Evolutionary conservation across 2,888 invertebrate species (phyloP), one percentile per base, ranked within the genome.

Genomic region (Diogma glabrata): DNA sequence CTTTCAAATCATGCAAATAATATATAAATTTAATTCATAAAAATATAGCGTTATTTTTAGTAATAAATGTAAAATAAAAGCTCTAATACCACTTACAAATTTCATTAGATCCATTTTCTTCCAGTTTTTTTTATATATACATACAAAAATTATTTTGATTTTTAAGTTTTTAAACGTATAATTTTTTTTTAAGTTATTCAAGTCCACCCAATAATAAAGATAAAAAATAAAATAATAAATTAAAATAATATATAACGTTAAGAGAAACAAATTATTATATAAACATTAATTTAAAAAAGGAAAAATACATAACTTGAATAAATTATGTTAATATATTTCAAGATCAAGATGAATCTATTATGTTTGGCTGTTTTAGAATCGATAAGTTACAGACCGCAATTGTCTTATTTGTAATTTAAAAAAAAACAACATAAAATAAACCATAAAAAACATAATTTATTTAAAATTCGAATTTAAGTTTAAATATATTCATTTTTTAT

Each of bases 51-150:
- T 43, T 43, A 43, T 6, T 8, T 4, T 22, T 22, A 23, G 20
- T 43, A 43, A 9, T 7, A 22, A 17, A 17, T 47, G 24, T 47
- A 26, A 28, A 47, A 56, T 63, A 63, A 64, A 69, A 70, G 66
- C 67, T 64, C 68, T 68, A 67, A 69, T 67, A 70, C 67, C 68
- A 70, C 70, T 70, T 70, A 69, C 70, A 61, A 66, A 59, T 57
- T 63, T 68, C 67, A 68, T 69, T 69, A 62, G 62, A 60, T 69
- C 70, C 70, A 46, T 46, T 43, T 22, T 43, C 43, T 26, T 61
- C 64, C 67, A 62, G 63, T 58, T 64, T 19, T 24, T 47, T 17
- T 30, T 16, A n/a, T n/a, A n/a, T n/a, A n/a, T 24, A 33, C 17
- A 26, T 24, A 66, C 70, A 67, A 55, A 53, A 43, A 22, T 43